Base-by-base conservation (phyloP, 1,140 invertebrate genomes). In the Nephotettix cincticeps region DNA sequence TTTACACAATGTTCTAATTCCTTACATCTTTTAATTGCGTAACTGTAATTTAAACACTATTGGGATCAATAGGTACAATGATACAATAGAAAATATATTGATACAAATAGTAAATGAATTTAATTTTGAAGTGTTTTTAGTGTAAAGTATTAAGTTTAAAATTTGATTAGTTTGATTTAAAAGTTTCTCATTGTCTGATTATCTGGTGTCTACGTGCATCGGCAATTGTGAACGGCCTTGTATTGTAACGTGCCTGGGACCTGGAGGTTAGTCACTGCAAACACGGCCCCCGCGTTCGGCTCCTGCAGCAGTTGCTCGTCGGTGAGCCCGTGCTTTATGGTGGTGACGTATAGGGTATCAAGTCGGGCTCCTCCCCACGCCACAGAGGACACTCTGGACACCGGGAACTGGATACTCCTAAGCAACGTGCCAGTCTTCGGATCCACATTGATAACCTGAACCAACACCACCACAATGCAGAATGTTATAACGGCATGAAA, bases 261-360 rank as follows among this genome's bases (percentile, higher is more conserved):
- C 3, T 86, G 86, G 19, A 92, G 80, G 14, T 87, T 88, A 1
- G 86, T 86, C 2, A 95, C 81, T 69, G 85, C 84, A 78, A 93
- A 95, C 13, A 93, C 81, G 68, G 87, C 84, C 17, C 94, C 93
- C 47, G 89, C 86, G 1, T 87, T 79, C 6, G 88, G 83, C 40
- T 90, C 84, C 40, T 78, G 75, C 72, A 85, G 81, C n/a, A 86
- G 81, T 71, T 88, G 80, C 1, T 86, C 83, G 11, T 82, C 78
- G 1, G 80, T 82, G 64, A 86, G 78, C 14, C 75, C 80, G 1
- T 73, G 79, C 61, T 71, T 77, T 51, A 83, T 80, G 0, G 84
- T 82, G 0, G 86, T 86, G 0, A 86, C 84, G 71, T 81, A 87
- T 1, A 86, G 72, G 40, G 76, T 79, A 54, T 85, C 82, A 6